These are phyloP conservation scores for Solea senegalensis DNA, from an alignment of 2,113 vertebrate genomes.

Conservation along the genomic window DNA sequence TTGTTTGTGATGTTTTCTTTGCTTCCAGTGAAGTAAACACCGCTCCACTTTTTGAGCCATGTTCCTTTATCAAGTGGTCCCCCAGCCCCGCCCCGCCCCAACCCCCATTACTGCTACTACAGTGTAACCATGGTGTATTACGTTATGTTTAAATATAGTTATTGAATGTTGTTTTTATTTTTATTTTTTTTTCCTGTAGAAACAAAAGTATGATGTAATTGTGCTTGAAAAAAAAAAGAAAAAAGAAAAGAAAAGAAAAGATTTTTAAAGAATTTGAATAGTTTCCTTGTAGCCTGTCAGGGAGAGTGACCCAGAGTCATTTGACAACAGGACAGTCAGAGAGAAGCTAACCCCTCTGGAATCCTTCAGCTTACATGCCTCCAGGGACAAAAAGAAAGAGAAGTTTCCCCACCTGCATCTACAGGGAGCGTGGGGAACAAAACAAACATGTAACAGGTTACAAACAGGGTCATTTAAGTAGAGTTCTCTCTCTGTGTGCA, in stretches of 20 bases:
- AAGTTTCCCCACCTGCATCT: slow-evolving; percentile 20
- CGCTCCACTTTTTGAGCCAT: slow-evolving; percentile 81
- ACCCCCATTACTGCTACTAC: slow-evolving; percentile 69
- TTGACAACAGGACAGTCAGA: slow-evolving; percentile 66
- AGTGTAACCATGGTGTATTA: slow-evolving; percentile 75
- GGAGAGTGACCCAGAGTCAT: slow-evolving; percentile 48
- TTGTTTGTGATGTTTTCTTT: slow-evolving; percentile 77
- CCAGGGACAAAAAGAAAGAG: not conserved
- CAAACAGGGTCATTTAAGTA: slow-evolving; percentile 58
- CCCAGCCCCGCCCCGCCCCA: slow-evolving; percentile 73
- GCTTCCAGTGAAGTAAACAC: slow-evolving; percentile 82
- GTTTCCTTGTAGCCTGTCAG: slow-evolving; percentile 60
- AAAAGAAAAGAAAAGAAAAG: slow-evolving; percentile 46
- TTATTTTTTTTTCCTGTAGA: slow-evolving; percentile 62
- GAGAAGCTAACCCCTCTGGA: slow-evolving; percentile 60
- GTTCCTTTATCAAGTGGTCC: slow-evolving; percentile 77
- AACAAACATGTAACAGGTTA: slow-evolving; percentile 59
- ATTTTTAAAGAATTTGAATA: slow-evolving; percentile 71
- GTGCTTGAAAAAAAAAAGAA: slow-evolving; percentile 69
- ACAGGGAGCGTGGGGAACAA: slow-evolving; percentile 31
- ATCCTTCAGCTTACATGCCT: slow-evolving; percentile 37
- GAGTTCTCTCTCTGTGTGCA: slow-evolving; percentile 70
- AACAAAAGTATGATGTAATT: slow-evolving; percentile 70
- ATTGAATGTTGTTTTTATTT: slow-evolving; percentile 73
- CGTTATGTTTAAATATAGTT: slow-evolving; percentile 78